Evolutionary conservation across 2,797 vertebrate genomes (phyloP), one percentile per base, ranked within the genome.

Genomic region (Atherinosoma microstoma): DNA sequence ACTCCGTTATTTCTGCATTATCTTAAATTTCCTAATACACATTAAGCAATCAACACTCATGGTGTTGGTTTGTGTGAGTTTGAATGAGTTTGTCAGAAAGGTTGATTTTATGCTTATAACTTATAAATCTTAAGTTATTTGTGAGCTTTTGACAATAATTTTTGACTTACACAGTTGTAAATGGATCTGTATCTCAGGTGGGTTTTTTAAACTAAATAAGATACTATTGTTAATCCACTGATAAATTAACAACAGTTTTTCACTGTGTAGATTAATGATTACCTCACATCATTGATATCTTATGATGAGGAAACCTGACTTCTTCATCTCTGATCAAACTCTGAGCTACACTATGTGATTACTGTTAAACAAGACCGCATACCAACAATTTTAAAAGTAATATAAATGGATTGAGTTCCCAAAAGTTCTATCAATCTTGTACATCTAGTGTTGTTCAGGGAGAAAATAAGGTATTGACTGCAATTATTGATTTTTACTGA

Each of bases 401-500:
- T 65, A 60, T 12, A 36, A 80, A 65, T 49, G 70, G 74, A 80
- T 27, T 61, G 47, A 80, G 57, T 64, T 64, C 11, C 5, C 13
- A 53, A 36, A 38, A 30, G 10, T 24, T 76, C 47, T 51, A 27
- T 74, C 38, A 70, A 58, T 47, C 40, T 51, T 53, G 4, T 32
- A 27, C 40, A 36, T 47, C 49, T 22, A 67, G 58, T 62, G 67
- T 56, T 68, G 45, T 77, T 73, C 64, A 49, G 13, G 54, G 53
- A 67, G 72, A 70, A 42, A 40, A 66, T 20, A 42, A 74, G 45
- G 22, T 69, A 86, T 64, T 74, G 79, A 85, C 38, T 68, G 34
- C 32, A 59, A 56, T n/a, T 36, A 83, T 82, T 80, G 79, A 87
- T 67, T 32, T 38, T 59, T 54, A 9, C 72, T 38, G 53, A 72